Evolutionary conservation across 1,140 invertebrate genomes (phyloP), one percentile per base, ranked within the genome.

Genomic region (Drosophila sechellia): DNA sequence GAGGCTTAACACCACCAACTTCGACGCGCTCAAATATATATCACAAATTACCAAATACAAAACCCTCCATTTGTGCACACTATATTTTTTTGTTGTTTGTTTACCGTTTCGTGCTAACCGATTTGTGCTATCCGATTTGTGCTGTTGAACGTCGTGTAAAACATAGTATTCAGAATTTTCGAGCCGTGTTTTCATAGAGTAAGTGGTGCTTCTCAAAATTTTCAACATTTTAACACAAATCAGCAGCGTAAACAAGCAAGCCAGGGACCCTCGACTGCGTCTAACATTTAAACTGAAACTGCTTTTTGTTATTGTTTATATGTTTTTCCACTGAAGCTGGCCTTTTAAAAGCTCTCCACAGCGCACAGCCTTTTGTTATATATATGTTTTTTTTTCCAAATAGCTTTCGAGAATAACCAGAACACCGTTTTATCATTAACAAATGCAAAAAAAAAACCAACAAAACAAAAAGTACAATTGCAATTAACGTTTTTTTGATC

Each of bases 241-340:
- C 40, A 39, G 27, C 13, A 64, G 39, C 37, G 31, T 31, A 46
- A 58, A 43, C 37, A 40, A 37, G 35, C 20, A 59, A 57, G 40
- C 42, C 25, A 72, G 64, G 63, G 81, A 83, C 72, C 80, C 76
- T 76, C 78, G 60, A 49, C 17, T 45, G 54, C 43, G 5, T 22
- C 10, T 64, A 64, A 57, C 68, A 70, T 57, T 69, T 70, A 49
- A 69, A 70, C 64, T 57, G 35, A 70, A 69, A 49, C 74, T 66
- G 80, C 81, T 63, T 85, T 75, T 77, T 72, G 71, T 68, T 81
- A 60, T 80, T 75, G 73, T 74, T 52, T 78, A 17, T 65, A 54
- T 77, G 55, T 60, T 69, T 55, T 77, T 83, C 56, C 45, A 72
- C 46, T 54, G 4, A 75, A 70, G 72, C 71, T 63, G 63, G 64